Conservation (phyloP, 2,113 vertebrate genomes). For the Pangasianodon gigas region DNA sequence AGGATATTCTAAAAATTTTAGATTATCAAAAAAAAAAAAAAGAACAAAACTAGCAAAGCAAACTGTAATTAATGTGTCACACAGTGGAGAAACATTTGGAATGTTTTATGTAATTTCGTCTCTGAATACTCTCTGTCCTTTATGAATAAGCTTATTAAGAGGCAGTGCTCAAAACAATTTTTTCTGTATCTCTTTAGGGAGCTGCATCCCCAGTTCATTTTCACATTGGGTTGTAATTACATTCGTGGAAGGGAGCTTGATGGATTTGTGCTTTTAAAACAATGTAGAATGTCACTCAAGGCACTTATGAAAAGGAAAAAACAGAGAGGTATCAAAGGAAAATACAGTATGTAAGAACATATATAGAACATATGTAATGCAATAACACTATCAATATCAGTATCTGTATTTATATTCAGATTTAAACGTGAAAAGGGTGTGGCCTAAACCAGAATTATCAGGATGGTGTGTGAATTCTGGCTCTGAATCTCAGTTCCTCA, state of each 20-base stretch:
- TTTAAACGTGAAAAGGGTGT: no score
- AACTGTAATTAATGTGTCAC: neutral
- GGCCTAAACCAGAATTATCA: no score
- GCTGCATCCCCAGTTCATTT: neutral
- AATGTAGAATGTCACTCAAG: neutral
- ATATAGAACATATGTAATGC: neutral
- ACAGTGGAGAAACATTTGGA: neutral
- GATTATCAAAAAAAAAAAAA: no score
- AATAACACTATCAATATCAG: neutral
- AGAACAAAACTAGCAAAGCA: neutral
- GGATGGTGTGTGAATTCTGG: no score
- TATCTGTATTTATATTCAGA: no score
- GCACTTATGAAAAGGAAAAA: neutral
- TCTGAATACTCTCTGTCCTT: neutral
- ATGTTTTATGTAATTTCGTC: neutral
- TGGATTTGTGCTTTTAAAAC: neutral
- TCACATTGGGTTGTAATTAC: neutral
- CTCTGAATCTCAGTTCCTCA: no score
- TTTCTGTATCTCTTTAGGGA: slow-evolving; percentile 6
- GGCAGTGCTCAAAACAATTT: neutral
- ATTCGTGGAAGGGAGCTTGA: neutral
- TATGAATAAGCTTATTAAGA: slow-evolving; percentile 14
- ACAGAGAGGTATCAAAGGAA: neutral
- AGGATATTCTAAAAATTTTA: neutral
- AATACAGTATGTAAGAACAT: neutral